Conservation (phyloP, 2,113 vertebrate species). For the Seriola dumerili region DNA sequence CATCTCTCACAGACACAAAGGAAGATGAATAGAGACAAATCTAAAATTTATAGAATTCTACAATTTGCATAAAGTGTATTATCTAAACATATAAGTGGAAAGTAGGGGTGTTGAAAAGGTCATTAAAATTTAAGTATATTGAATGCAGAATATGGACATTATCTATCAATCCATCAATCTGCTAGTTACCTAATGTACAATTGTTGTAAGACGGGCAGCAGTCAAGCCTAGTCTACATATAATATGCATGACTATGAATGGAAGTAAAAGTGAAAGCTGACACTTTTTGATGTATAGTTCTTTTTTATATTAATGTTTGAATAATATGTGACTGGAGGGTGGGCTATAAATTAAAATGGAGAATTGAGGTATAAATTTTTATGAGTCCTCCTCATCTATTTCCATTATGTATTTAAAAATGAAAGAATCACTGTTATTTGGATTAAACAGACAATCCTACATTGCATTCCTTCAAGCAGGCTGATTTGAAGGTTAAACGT, state of each 20-base stretch:
- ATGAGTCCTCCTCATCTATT: constrained; percentile 95
- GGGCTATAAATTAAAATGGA: constrained; percentile 94
- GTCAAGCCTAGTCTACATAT: constrained; percentile 84
- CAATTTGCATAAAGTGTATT: constrained; percentile 96
- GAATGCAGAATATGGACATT: constrained; percentile 84
- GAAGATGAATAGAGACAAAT: constrained; percentile 94
- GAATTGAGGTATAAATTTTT: constrained; percentile 98
- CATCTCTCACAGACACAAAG: constrained; percentile 82
- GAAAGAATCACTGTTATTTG: constrained; percentile 91
- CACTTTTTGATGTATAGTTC: constrained; percentile 93
- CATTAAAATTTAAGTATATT: constrained; percentile 92
- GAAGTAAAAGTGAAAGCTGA: constrained; percentile 87
- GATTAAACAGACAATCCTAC: constrained; percentile 69
- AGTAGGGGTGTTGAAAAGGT: constrained; percentile 88
- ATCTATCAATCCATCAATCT: constrained; percentile 92
- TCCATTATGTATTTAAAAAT: constrained; percentile 97
- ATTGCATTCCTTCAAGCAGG: constrained; percentile 87
- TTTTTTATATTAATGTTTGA: constrained; percentile 99
- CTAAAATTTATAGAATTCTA: constrained; percentile 97
- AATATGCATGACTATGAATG: constrained; percentile 92
- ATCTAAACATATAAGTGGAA: constrained; percentile 91
- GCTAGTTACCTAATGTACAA: constrained; percentile 91
- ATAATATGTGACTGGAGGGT: constrained; percentile 97
- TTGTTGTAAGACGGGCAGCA: constrained; percentile 91
- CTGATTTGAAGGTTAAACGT: constrained; percentile 44